Base-by-base conservation (phyloP, 2,113 vertebrate species). In the Corythornis vintsioides region DNA sequence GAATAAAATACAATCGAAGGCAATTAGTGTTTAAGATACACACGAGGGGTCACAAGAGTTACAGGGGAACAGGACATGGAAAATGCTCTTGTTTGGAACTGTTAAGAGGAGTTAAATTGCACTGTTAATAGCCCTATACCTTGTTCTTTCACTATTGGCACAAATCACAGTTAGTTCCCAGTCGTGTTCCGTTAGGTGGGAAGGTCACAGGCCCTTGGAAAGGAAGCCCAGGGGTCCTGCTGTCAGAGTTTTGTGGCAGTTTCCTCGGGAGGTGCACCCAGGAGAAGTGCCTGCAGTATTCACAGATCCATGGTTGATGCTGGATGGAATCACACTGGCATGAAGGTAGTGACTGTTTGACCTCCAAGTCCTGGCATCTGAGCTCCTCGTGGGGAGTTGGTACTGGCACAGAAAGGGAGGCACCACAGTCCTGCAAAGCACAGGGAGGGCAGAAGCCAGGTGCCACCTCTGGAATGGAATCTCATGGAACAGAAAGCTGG, bases 81-180 rank as follows among this genome's bases (percentile, higher is more conserved):
- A 82, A 89, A 71, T 11, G 64, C 64, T 88, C 81, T 55, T 33
- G 61, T 80, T 83, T 92, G 83, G 75, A 89, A 86, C 85, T 79
- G 72, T 45, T 92, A 91, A 74, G 75, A 94, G 61, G 92, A 91
- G 95, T 94, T 96, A 95, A 96, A 96, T 95, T 95, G 95, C 94
- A 96, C 95, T 74, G 81, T 94, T 96, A 95, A 95, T 90, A 92
- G 86, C 93, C 86, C 91, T 96, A 92, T 92, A 86, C 73, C 83
- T 92, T 89, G 91, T 69, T 83, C 79, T 93, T 86, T 84, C 66
- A 92, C 78, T 87, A 95, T 35, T 20, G 83, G 60, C n/a, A 15
- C 2, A 5, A 77, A 88, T 93, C 78, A 86, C 89, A 79, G 71
- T 93, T 84, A 85, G 74, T 33, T 73, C 90, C 86, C 92, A 94